Conservation (phyloP, 2,888 invertebrate genomes). For the Phoenoteleia sp. region DNA sequence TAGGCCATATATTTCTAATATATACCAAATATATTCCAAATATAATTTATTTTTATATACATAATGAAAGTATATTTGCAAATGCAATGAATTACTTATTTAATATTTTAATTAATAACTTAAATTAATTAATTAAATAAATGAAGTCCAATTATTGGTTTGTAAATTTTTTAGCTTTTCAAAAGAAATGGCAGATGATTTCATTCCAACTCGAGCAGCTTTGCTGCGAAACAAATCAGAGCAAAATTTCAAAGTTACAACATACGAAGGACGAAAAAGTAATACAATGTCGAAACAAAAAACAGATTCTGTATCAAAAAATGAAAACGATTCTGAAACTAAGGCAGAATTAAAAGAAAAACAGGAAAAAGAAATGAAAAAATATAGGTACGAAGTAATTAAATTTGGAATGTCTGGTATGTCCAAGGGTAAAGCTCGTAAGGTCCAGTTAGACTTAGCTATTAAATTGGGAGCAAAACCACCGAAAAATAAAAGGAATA, state of each 20-base stretch:
- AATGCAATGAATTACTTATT: no score
- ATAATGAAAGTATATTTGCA: no score
- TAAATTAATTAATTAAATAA: no score
- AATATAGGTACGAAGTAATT: slow-evolving; percentile 93
- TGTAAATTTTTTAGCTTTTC: no score
- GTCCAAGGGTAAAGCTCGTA: slow-evolving; percentile 90
- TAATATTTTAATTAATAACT: no score
- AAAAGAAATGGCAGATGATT: slow-evolving; percentile 80
- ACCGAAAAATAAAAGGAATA: slow-evolving; percentile 89
- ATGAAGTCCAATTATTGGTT: no score
- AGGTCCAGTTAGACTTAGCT: slow-evolving; percentile 93
- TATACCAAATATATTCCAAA: no score
- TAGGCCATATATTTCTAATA: no score
- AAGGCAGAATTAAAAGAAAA: slow-evolving; percentile 78
- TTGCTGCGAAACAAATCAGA: slow-evolving; percentile 66
- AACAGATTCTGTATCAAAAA: slow-evolving; percentile 7
- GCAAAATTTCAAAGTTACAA: slow-evolving; percentile 74
- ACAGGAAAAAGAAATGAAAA: slow-evolving; percentile 91
- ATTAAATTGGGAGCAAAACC: slow-evolving; percentile 95
- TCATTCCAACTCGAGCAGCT: slow-evolving; percentile 78
- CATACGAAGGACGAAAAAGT: slow-evolving; percentile 76
- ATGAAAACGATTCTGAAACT: neutral
- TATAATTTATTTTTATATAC: no score
- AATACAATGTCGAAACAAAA: slow-evolving; percentile 16
- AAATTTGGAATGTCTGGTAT: slow-evolving; percentile 95